Conservation (phyloP, 2,888 invertebrate species). For the Panorpa germanica region DNA sequence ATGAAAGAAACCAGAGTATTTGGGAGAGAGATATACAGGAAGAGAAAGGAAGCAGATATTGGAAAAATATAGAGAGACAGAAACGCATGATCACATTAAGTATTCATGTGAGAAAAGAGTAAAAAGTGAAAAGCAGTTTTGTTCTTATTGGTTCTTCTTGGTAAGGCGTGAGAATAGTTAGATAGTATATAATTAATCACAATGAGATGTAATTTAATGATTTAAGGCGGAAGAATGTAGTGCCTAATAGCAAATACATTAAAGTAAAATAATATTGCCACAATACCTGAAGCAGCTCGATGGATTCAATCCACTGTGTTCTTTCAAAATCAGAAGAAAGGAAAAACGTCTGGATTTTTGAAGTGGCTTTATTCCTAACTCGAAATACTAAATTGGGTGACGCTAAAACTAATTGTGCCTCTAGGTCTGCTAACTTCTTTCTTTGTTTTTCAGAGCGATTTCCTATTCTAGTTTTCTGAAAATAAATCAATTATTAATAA, state of each 20-base stretch:
- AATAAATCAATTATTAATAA: conserved; percentile 11
- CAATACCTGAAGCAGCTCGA: conserved; percentile 58
- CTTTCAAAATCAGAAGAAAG: conserved; percentile 87
- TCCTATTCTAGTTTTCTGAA: conserved; percentile 38
- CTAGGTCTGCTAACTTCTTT: conserved; percentile 78
- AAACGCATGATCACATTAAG: too few species aligned
- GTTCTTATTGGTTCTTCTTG: too few species aligned
- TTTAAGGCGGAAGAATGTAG: conserved; percentile 1
- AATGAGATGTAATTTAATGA: conserved; percentile 9
- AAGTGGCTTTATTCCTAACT: conserved; percentile 50
- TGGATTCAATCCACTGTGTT: conserved; percentile 86
- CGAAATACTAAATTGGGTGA: conserved; percentile 78
- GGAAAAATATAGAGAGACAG: too few species aligned
- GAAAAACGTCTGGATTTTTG: conserved; percentile 64
- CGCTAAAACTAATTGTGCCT: conserved; percentile 75
- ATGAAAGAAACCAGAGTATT: too few species aligned
- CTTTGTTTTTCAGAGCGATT: conserved; percentile 65
- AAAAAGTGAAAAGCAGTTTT: too few species aligned
- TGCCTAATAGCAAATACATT: too few species aligned
- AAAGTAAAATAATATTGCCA: too few species aligned
- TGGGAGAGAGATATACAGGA: too few species aligned
- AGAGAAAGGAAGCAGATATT: too few species aligned
- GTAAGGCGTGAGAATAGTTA: too few species aligned
- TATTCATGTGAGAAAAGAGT: too few species aligned
- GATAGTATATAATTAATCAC: too few species aligned